These are phyloP conservation scores for Lobophora halterata DNA, from an alignment of 2,888 invertebrate genomes.

Conservation along the genomic window DNA sequence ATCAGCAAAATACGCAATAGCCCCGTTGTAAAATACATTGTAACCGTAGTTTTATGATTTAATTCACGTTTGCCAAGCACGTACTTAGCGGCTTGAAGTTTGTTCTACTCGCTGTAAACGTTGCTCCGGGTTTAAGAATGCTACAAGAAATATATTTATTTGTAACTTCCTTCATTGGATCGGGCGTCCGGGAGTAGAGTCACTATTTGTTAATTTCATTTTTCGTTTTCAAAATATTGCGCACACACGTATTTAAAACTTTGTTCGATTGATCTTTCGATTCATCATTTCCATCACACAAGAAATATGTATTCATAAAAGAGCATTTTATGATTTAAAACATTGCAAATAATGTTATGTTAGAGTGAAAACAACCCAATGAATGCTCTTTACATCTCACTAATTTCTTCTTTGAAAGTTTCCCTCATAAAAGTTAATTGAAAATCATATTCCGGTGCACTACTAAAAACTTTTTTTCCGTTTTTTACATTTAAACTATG, in stretches of 20 bases:
- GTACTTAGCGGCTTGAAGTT: constrained; percentile 37
- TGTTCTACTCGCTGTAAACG: constrained; percentile 3
- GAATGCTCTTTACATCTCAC: constrained; percentile 10
- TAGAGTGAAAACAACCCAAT: not conserved
- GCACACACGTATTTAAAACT: not conserved
- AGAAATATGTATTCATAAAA: no score
- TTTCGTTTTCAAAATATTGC: constrained; percentile 1
- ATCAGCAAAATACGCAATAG: constrained; percentile 30
- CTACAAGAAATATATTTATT: constrained; percentile 1
- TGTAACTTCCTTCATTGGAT: not conserved
- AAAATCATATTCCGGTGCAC: constrained; percentile 10
- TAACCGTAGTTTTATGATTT: constrained; percentile 45
- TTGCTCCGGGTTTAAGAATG: constrained; percentile 1
- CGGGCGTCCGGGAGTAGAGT: not conserved
- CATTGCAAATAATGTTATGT: not conserved
- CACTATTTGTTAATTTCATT: not conserved
- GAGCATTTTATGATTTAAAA: not conserved
- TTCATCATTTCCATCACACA: no score
- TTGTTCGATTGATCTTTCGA: no score
- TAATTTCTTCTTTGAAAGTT: constrained; percentile 10
- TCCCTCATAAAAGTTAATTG: constrained; percentile 20
- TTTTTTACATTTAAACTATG: constrained; percentile 5
- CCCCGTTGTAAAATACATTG: constrained; percentile 37
- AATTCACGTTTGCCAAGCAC: constrained; percentile 43
- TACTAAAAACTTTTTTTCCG: not conserved